phyloP scores from a whole-genome alignment of 2,113 vertebrate species.

The Vombatus ursinus region DNA sequence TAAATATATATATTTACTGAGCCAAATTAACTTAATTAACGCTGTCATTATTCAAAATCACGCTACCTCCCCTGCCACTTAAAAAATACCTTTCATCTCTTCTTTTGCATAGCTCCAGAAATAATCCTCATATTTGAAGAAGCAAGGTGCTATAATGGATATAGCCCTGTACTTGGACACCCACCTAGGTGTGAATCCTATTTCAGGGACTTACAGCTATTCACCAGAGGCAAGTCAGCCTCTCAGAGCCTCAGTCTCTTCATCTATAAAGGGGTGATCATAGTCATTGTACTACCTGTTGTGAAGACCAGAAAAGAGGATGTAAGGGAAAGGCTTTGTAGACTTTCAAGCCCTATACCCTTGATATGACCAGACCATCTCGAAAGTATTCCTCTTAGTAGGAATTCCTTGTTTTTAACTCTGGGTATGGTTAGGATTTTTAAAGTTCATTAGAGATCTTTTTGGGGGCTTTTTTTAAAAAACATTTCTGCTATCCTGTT shows the following conservation, averaged over 20 bases:
- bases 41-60: not conserved
- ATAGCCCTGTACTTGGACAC: not conserved
- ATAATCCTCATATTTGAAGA: not conserved
- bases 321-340: not conserved
- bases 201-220: not conserved
- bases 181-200: not conserved
- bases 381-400: not conserved
- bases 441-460: not conserved
- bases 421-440: not conserved
- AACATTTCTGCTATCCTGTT: not conserved
- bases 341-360: not conserved
- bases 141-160: not conserved
- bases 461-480: not conserved
- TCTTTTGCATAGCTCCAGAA: not conserved
- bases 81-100: not conserved
- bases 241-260: not conserved
- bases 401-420: not conserved
- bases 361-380: not conserved
- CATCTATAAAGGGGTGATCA: not conserved
- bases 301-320: not conserved
- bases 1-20: not conserved
- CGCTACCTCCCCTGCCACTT: not conserved
- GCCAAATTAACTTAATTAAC: not conserved
- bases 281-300: not conserved
- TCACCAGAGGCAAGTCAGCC: not conserved